These are phyloP conservation scores for Ophion slaviceki DNA, from an alignment of 2,888 invertebrate genomes.

Conservation along the genomic window DNA sequence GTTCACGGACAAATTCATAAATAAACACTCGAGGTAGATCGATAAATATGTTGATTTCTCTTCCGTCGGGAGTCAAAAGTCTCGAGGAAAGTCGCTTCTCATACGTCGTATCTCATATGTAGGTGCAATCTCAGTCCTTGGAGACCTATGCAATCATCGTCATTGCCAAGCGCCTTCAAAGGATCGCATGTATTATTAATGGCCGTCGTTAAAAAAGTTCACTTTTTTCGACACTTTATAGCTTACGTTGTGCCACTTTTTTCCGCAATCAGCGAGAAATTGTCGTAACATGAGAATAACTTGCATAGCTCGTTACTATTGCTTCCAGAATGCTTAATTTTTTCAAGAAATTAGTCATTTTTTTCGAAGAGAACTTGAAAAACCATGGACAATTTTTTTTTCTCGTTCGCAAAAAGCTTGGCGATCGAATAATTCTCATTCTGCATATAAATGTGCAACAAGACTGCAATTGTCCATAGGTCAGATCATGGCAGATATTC, in stretches of 20 bases:
- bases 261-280: background rate
- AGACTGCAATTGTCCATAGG: too few species aligned
- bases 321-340: too few species aligned
- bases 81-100: background rate
- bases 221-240: background rate
- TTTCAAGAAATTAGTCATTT: too few species aligned
- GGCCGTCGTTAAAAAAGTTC: background rate
- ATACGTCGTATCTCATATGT: background rate
- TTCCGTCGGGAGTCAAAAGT: background rate
- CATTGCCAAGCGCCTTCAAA: background rate
- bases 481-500: too few species aligned
- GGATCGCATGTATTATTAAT: background rate
- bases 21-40: slow-evolving; percentile 16
- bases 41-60: background rate
- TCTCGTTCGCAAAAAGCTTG: too few species aligned
- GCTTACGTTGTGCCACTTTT: background rate
- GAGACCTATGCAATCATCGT: background rate
- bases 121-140: background rate
- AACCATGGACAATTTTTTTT: too few species aligned
- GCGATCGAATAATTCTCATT: too few species aligned
- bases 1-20: slow-evolving; percentile 46
- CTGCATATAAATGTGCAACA: too few species aligned
- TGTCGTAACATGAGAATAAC: too few species aligned
- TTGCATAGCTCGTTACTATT: too few species aligned
- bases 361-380: too few species aligned